A percentile compares a stretch with the other conserved stretches of the same genome.
Evolutionary conservation across 2,888 invertebrate species (phyloP).

Genomic region (Hemicrepidius hirtus): DNA sequence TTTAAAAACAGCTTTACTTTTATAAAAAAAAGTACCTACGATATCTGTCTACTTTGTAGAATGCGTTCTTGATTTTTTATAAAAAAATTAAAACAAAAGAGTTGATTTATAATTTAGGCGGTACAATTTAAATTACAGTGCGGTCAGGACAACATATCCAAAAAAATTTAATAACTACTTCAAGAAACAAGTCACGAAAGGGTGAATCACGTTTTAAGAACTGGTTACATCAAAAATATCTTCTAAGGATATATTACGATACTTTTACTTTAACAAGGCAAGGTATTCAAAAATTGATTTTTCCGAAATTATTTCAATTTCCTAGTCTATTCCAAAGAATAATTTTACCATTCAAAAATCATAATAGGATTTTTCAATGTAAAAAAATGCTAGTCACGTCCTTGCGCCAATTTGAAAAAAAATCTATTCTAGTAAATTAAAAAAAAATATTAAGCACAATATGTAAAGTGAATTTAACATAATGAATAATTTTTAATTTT

Average conservation of each 20-base stretch:
- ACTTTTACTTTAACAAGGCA: not conserved
- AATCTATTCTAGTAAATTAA: too few relatives aligned
- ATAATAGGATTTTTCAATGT: too few relatives aligned
- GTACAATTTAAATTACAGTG: constrained; percentile 31
- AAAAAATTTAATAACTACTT: constrained; percentile 23
- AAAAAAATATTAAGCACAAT: too few relatives aligned
- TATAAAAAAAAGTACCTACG: not conserved
- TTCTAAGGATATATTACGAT: not conserved
- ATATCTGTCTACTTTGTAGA: not conserved
- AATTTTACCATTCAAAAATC: too few relatives aligned
- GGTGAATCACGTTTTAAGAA: constrained; percentile 32
- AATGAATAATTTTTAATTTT: constrained; percentile 1
- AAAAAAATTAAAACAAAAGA: constrained; percentile 1
- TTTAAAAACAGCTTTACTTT: too few relatives aligned
- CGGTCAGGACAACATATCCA: constrained; percentile 6
- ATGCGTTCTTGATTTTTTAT: not conserved
- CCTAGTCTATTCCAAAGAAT: too few relatives aligned
- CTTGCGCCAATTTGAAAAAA: too few relatives aligned
- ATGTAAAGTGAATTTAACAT: not conserved
- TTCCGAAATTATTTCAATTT: too few relatives aligned
- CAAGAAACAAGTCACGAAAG: constrained; percentile 26
- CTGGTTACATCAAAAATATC: not conserved
- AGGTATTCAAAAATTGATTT: too few relatives aligned
- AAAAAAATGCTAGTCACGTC: too few relatives aligned
- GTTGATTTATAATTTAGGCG: constrained; percentile 6